These are phyloP conservation scores for Peromyscus attwateri DNA, from an alignment of 2,797 vertebrate species.

Conservation along the genomic window DNA sequence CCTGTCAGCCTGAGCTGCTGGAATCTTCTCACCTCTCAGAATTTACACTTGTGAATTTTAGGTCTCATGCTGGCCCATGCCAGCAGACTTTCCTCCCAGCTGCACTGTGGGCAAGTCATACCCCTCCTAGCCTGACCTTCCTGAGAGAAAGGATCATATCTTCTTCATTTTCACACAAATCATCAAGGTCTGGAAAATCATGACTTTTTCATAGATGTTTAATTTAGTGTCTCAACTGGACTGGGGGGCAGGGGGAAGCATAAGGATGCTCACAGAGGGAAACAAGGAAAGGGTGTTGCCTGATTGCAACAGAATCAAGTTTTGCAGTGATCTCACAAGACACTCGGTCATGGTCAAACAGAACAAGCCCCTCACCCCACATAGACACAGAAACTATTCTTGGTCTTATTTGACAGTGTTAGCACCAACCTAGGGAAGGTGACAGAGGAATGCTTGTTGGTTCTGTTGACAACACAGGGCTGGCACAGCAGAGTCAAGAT, in stretches of 20 bases:
- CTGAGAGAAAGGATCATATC: not conserved
- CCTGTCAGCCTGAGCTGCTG: not conserved
- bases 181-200: not conserved
- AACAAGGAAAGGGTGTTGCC: not conserved
- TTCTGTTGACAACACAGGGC: not conserved
- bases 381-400: not conserved
- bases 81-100: not conserved
- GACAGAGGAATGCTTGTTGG: not conserved
- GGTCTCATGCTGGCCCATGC: not conserved
- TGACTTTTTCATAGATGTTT: not conserved
- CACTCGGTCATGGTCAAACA: not conserved
- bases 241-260: not conserved
- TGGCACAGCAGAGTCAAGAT: not conserved
- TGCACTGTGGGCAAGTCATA: not conserved
- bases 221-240: not conserved
- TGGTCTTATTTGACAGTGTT: conserved; percentile 36
- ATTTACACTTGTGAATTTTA: not conserved
- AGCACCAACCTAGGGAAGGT: not conserved
- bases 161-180: conserved; percentile 20
- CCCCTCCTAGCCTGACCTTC: conserved; percentile 6
- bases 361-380: not conserved
- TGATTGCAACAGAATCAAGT: not conserved
- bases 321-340: not conserved
- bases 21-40: not conserved
- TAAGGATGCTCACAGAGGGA: not conserved